These are phyloP conservation scores for Xestia ashworthii DNA, from an alignment of 2,888 invertebrate genomes.

Conservation along the genomic window DNA sequence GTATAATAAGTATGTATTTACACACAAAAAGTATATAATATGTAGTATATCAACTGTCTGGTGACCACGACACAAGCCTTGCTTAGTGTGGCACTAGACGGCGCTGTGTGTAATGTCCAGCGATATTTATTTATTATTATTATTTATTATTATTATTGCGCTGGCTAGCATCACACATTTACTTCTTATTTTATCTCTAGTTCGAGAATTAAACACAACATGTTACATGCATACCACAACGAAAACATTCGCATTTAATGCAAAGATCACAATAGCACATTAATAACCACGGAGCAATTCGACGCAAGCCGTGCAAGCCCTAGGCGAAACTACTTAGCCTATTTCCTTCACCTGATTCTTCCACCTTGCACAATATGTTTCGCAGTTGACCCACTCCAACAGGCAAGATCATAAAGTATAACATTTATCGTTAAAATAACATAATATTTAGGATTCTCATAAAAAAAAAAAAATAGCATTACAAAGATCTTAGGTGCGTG, in stretches of 20 bases:
- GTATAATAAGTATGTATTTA: no score
- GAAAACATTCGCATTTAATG: conserved; percentile 37
- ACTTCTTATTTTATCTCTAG: neutral
- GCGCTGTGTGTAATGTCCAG: no score
- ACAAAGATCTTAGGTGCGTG: neutral
- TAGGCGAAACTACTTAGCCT: conserved; percentile 46
- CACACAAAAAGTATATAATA: no score
- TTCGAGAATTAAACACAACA: neutral
- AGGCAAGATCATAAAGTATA: neutral
- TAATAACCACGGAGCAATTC: conserved; percentile 43
- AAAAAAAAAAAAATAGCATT: neutral
- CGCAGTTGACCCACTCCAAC: conserved; percentile 14
- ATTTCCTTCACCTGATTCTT: conserved; percentile 44
- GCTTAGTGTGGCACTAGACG: no score
- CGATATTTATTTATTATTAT: no score
- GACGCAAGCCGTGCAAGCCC: conserved; percentile 26
- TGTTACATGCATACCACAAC: neutral
- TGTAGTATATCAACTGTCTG: no score
- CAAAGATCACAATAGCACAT: conserved; percentile 54
- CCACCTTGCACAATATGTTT: conserved; percentile 41
- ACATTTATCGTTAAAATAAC: conserved; percentile 13
- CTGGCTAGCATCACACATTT: neutral
- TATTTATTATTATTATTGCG: no score
- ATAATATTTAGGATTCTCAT: conserved; percentile 8
- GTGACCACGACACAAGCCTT: no score